phyloP scores from a whole-genome alignment of 1,140 invertebrate species.

The Trissolcus basalis region DNA sequence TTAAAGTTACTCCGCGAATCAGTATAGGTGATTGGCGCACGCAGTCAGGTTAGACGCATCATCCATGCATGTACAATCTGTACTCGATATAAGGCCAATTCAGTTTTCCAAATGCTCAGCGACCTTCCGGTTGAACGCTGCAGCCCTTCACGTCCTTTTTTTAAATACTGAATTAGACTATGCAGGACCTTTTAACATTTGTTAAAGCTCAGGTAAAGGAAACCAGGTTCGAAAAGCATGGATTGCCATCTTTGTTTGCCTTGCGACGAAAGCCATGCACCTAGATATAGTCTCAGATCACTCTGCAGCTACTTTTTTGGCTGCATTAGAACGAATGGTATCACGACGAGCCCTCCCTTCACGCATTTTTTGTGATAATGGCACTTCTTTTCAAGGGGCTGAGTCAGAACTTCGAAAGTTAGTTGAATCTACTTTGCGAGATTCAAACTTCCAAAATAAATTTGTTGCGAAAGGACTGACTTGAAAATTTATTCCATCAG shows the following conservation, averaged over 20 bases:
- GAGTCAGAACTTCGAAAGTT: conserved; percentile 24
- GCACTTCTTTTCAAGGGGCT: conserved; percentile 35
- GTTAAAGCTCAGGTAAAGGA: conserved; percentile 11
- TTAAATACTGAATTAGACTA: conserved; percentile 9
- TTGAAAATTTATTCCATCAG: too few species aligned
- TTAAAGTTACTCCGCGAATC: background rate
- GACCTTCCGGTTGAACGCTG: background rate
- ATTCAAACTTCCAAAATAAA: background rate
- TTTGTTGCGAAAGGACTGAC: too few species aligned
- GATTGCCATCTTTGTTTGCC: conserved; percentile 47
- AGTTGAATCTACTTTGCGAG: too few species aligned
- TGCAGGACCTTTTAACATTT: conserved; percentile 12
- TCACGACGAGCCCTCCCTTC: background rate
- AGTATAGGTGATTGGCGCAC: background rate
- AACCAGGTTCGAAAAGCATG: conserved; percentile 53
- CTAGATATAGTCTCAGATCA: conserved; percentile 64
- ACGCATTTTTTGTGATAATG: conserved; percentile 16
- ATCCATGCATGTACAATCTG: conserved; percentile 4
- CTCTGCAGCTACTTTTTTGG: conserved; percentile 61
- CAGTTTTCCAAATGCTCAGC: background rate
- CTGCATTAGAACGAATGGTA: background rate
- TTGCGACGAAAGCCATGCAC: conserved; percentile 62
- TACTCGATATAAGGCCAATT: background rate
- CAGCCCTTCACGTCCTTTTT: conserved; percentile 3
- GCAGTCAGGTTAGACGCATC: background rate